Evolutionary conservation across 2,113 vertebrate species (phyloP).

Genomic region (Brienomyrus longianalis): DNA sequence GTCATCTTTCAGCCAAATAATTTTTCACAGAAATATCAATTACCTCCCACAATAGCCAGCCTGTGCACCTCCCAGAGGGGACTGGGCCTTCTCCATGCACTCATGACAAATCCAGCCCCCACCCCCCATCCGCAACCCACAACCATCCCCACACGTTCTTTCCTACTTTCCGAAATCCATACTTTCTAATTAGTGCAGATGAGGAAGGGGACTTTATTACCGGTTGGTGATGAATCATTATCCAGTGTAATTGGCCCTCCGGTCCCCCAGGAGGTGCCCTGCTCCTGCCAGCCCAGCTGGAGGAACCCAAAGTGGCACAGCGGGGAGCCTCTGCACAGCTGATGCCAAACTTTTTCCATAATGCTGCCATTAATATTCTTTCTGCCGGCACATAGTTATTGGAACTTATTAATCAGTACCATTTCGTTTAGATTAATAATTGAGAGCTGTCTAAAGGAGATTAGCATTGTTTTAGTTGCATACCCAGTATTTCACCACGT

Average conservation of each 20-base stretch:
- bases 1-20: conserved; percentile 39
- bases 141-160: neutral
- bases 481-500: neutral
- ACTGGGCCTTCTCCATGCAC: conserved; percentile 49
- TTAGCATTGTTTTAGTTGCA: neutral
- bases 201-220: conserved; percentile 62
- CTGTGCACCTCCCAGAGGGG: conserved; percentile 37
- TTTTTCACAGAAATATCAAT: conserved; percentile 72
- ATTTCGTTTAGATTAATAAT: conserved; percentile 29
- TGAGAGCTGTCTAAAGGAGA: conserved; percentile 19
- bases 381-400: conserved; percentile 34
- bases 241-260: conserved; percentile 63
- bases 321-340: conserved; percentile 29
- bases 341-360: conserved; percentile 33
- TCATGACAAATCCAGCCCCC: conserved; percentile 47
- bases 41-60: conserved; percentile 67
- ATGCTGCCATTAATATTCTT: conserved; percentile 38
- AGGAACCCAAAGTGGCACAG: conserved; percentile 39
- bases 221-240: conserved; percentile 56
- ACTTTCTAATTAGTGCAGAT: conserved; percentile 59
- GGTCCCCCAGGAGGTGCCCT: conserved; percentile 64
- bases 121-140: neutral
- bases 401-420: conserved; percentile 37
- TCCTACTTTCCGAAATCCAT: conserved; percentile 40
- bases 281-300: conserved; percentile 48